phyloP scores from a whole-genome alignment of 2,797 vertebrate species.

The Channa striata region DNA sequence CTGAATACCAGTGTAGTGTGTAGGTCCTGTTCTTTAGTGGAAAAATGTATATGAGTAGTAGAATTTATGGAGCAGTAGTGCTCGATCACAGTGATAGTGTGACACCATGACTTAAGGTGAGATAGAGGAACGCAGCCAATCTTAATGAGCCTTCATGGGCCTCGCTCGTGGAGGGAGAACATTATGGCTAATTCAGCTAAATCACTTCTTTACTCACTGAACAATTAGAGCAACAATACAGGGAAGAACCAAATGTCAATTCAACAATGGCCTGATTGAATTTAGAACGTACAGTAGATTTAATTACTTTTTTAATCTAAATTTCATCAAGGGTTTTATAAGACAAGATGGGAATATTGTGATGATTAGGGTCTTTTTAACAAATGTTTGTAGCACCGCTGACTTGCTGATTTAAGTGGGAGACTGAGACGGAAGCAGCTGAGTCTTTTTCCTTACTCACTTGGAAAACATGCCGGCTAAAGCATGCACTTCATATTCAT shows the following conservation, averaged over 20 bases:
- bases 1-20: not conserved
- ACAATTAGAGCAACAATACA: slow-evolving; percentile 27
- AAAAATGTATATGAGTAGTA: not conserved
- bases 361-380: slow-evolving; percentile 34
- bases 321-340: slow-evolving; percentile 45
- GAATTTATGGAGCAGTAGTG: not conserved
- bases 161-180: slow-evolving; percentile 30
- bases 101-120: slow-evolving; percentile 20
- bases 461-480: slow-evolving; percentile 4
- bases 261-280: slow-evolving; percentile 46
- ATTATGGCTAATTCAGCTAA: slow-evolving; percentile 52
- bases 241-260: slow-evolving; percentile 22
- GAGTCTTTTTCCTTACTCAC: slow-evolving; percentile 4
- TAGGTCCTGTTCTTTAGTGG: not conserved
- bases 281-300: slow-evolving; percentile 41
- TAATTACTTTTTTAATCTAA: slow-evolving; percentile 42
- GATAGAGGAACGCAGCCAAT: slow-evolving; percentile 2
- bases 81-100: slow-evolving; percentile 2
- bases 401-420: slow-evolving; percentile 37
- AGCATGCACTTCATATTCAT: not conserved
- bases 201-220: slow-evolving; percentile 24
- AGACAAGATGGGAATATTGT: slow-evolving; percentile 41
- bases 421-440: slow-evolving; percentile 32
- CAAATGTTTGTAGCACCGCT: slow-evolving; percentile 39
- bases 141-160: slow-evolving; percentile 9